phyloP scores from a whole-genome alignment of 2,797 vertebrate species.

The Hydrocynus forskahlii region DNA sequence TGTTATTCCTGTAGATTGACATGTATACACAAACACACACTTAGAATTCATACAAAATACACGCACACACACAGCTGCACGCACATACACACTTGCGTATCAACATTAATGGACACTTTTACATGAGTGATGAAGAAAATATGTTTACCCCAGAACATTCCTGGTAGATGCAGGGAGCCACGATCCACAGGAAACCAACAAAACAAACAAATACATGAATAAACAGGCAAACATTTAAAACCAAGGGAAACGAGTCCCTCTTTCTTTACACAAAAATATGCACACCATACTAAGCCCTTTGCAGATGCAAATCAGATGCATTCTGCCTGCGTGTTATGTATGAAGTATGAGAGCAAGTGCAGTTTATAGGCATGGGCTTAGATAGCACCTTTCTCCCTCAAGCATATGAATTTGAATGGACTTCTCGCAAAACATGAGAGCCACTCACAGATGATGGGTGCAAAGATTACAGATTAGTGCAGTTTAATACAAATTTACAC shows the following conservation, averaged over 20 bases:
- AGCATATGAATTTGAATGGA: too few species aligned
- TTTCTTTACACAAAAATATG: background rate
- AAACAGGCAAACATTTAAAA: slow-evolving; percentile 52
- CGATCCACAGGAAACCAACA: slow-evolving; percentile 63
- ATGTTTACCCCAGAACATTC: slow-evolving; percentile 83
- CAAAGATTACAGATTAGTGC: too few species aligned
- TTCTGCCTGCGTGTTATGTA: too few species aligned
- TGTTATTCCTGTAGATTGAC: slow-evolving; percentile 83
- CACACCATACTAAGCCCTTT: too few species aligned
- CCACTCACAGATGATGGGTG: too few species aligned
- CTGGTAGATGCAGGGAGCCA: slow-evolving; percentile 69
- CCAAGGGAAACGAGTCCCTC: background rate
- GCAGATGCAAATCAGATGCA: too few species aligned
- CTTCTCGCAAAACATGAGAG: too few species aligned
- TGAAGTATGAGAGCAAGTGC: too few species aligned
- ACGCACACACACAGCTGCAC: background rate
- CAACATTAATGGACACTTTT: background rate
- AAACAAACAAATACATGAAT: slow-evolving; percentile 57
- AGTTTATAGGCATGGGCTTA: too few species aligned
- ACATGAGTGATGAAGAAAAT: slow-evolving; percentile 39
- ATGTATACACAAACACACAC: slow-evolving; percentile 26
- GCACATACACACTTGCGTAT: background rate
- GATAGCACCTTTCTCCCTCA: too few species aligned
- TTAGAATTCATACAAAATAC: slow-evolving; percentile 2
- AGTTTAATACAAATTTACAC: too few species aligned